Evolutionary conservation across 2,888 invertebrate genomes (phyloP), one percentile per base, ranked within the genome.

Genomic region (Cephus rjabovi): DNA sequence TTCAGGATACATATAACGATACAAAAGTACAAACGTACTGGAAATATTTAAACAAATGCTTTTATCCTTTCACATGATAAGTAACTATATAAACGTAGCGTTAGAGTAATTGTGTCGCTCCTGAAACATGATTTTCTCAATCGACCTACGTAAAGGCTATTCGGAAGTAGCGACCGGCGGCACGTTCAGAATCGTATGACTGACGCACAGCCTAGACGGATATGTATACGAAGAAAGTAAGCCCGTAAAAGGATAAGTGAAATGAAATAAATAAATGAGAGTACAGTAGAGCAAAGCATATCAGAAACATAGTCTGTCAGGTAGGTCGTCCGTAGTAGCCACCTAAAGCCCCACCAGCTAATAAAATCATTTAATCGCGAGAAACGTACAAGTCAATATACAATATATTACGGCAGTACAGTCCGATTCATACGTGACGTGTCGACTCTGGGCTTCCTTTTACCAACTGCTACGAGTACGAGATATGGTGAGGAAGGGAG

Each of bases 271-370:
- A 83, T 82, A 82, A 80, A 77, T 69, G 77, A 75, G 40, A 40
- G 75, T 81, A 82, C 76, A 77, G 81, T 77, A 78, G 73, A 80
- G 34, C 37, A 80, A 81, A 70, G 82, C 81, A 30, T 69, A 75
- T 81, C 78, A 76, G 35, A 83, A 86, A 86, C 86, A 85, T 79
- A 86, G 85, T 85, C 88, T 84, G 82, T 85, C 87, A 84, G 86
- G 81, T 79, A 85, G 85, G 80, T 84, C 79, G 83, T 40, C 86
- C 87, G 80, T 82, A 84, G 81, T 81, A 83, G 82, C 83, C 81
- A 85, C 81, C 81, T 78, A 84, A 40, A 84, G 83, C 83, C 84
- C 82, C 84, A 85, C 79, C 83, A 82, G 82, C 84, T 81, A 83
- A 83, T 82, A 80, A 82, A 86, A 85, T 76, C 11, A 76, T 83